These are phyloP conservation scores for Upupa epops DNA, from an alignment of 2,113 vertebrate genomes.

Conservation along the genomic window DNA sequence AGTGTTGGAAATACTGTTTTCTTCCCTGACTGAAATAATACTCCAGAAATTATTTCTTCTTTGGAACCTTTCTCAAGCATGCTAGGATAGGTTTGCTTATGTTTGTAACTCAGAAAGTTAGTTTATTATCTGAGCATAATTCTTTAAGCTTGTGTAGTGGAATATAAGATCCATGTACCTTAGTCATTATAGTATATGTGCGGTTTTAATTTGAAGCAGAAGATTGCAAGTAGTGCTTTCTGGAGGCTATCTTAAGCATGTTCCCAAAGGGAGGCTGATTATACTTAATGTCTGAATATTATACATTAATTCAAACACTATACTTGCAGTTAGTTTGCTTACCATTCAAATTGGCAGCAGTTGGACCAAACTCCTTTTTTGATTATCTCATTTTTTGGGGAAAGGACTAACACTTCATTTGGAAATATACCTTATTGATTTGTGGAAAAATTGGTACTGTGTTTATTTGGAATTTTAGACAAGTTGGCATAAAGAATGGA, in stretches of 20 bases:
- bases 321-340: background rate
- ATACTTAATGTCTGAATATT: background rate
- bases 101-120: background rate
- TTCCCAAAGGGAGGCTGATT: background rate
- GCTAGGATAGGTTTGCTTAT: background rate
- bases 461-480: constrained; percentile 72
- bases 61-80: background rate
- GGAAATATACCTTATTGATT: background rate
- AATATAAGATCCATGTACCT: background rate
- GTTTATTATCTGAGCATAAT: background rate
- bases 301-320: background rate
- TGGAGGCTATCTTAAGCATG: background rate
- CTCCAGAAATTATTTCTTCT: background rate
- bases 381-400: constrained; percentile 33
- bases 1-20: background rate
- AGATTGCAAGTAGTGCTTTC: background rate
- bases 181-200: background rate
- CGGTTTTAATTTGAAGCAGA: background rate
- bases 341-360: background rate
- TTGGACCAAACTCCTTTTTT: background rate
- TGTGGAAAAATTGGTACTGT: background rate
- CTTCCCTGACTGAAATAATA: background rate
- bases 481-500: constrained; percentile 92
- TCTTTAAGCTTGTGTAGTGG: background rate
- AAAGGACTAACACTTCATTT: constrained; percentile 52